Evolutionary conservation across 2,888 invertebrate species (phyloP).

Genomic region (Polymixis flavicincta): DNA sequence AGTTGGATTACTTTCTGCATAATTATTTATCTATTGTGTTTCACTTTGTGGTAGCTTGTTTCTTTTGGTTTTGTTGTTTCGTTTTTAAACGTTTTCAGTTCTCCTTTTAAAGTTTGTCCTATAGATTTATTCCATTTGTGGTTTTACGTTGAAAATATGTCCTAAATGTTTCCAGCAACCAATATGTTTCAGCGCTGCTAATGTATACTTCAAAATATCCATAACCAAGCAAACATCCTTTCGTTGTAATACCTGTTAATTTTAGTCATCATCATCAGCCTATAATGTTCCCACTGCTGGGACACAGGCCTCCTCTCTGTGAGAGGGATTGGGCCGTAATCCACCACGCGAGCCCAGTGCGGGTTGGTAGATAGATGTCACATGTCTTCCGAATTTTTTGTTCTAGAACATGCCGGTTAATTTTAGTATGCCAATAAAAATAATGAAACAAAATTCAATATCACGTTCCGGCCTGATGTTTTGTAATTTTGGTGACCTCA

Average conservation of each 20-base stretch:
- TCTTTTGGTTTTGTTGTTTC: slow-evolving; percentile 7
- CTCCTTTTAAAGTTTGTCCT: not conserved
- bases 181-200: not conserved
- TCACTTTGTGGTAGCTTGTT: slow-evolving; percentile 12
- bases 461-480: slow-evolving; percentile 8
- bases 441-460: slow-evolving; percentile 36
- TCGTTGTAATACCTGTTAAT: slow-evolving; percentile 4
- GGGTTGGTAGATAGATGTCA: no score
- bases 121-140: not conserved
- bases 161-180: not conserved
- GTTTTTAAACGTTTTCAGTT: not conserved
- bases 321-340: no score
- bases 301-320: no score
- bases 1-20: slow-evolving; percentile 49
- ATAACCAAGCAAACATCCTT: not conserved
- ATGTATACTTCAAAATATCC: slow-evolving; percentile 12
- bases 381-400: no score
- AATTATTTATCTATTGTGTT: slow-evolving; percentile 25
- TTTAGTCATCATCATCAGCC: no score
- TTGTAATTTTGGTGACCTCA: slow-evolving; percentile 15
- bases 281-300: no score
- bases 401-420: no score
- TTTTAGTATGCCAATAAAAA: slow-evolving; percentile 25
- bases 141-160: not conserved
- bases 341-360: no score